Base-by-base conservation (phyloP, 23 tunicate species). In the Styela plicata region DNA sequence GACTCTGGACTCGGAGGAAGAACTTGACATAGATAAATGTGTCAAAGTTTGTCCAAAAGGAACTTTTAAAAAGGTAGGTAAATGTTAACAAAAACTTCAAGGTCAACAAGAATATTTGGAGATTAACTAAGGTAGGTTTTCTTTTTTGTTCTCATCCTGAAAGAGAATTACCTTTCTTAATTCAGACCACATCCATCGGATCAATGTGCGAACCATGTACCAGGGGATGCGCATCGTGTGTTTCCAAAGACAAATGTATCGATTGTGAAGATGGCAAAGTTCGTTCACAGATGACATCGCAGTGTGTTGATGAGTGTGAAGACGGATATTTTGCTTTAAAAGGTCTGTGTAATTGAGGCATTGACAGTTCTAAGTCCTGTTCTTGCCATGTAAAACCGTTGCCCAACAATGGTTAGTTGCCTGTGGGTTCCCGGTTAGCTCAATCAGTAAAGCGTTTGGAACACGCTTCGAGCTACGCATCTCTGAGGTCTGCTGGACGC, bases 191-290 rank as follows among this genome's bases (percentile, higher is more conserved):
- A 24, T 36, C 35, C 17, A 20, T 73, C 69, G 88, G 83, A 18
- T 31, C 88, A 37, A 64, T 84, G 44, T 89, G 94, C 80, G 21
- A 84, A 13, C 83, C 82, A 64, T 91, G 97, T 71, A 78, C 69
- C 36, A 75, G 84, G 3, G 83, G 74, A 18, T 91, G 97, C 64
- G 80, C 57, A 33, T 67, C 84, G 33, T 91, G 97, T 63, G 36
- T 67, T 13, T 33, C 82, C n/a, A 52, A 63, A 24, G 83, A 64
- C 57, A 80, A 73, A 7, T 91, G 97, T 63, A 66, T 68, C 68
- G 70, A 29, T 2, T 91, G 97, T 52, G 34, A 53, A n/a, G 78
- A 73, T 22, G 90, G 87, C 2, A 91, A 68, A 37, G 33, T 1
- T 30, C 69, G 84, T 31, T 89, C 94, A 16, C 76, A 44, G 29